Evolutionary conservation across 2,113 vertebrate genomes (phyloP).

Genomic region (Gymnocephalus cernua): DNA sequence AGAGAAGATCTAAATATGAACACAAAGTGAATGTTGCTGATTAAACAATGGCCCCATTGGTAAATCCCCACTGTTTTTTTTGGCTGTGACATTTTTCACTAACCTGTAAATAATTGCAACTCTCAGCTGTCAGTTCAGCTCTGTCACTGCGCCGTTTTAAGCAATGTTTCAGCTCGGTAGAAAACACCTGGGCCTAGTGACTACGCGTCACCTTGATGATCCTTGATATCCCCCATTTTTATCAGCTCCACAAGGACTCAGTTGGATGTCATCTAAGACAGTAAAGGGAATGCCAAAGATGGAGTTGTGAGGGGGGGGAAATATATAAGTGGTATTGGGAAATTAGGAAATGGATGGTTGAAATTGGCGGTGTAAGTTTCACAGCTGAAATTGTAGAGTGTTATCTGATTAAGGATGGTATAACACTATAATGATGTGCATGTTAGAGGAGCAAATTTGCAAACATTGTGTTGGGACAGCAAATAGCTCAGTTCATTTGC

Average conservation of each 20-base stretch:
- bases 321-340: neutral
- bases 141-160: slow-evolving; percentile 25
- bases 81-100: slow-evolving; percentile 44
- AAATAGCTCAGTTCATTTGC: slow-evolving; percentile 52
- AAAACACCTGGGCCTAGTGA: slow-evolving; percentile 36
- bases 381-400: neutral
- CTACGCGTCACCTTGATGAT: slow-evolving; percentile 64
- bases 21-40: slow-evolving; percentile 36
- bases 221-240: slow-evolving; percentile 64
- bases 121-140: slow-evolving; percentile 59
- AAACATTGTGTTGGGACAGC: slow-evolving; percentile 42
- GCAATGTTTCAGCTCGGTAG: slow-evolving; percentile 24
- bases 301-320: neutral
- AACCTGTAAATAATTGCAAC: slow-evolving; percentile 66
- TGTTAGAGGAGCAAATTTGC: slow-evolving; percentile 43
- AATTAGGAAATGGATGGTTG: neutral
- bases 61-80: slow-evolving; percentile 50
- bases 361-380: neutral
- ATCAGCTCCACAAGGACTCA: slow-evolving; percentile 48
- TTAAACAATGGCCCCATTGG: slow-evolving; percentile 46
- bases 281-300: slow-evolving; percentile 34
- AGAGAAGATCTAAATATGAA: slow-evolving; percentile 39
- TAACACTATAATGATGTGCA: slow-evolving; percentile 34
- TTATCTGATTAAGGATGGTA: slow-evolving; percentile 4
- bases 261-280: slow-evolving; percentile 50